A percentile compares a stretch with the other conserved stretches of the same genome.
Evolutionary conservation across 2,797 vertebrate species (phyloP).

Genomic region (Lepilemur septentrionalis): DNA sequence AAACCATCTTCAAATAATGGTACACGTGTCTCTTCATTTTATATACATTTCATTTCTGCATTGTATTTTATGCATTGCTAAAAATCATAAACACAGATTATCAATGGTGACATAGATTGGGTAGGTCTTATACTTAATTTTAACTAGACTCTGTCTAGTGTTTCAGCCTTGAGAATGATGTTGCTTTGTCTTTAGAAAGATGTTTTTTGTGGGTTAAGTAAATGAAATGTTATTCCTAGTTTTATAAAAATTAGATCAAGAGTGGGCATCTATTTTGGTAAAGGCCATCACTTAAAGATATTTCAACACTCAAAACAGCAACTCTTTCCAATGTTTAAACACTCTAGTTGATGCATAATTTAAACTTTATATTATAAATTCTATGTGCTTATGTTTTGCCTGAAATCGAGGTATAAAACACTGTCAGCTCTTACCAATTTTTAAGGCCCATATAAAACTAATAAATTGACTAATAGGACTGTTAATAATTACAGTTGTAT

Average conservation of each 20-base stretch:
- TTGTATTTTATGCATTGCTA: background rate
- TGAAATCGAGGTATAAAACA: background rate
- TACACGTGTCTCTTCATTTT: background rate
- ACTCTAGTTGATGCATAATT: background rate
- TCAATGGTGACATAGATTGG: background rate
- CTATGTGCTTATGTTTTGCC: background rate
- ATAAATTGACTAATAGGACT: background rate
- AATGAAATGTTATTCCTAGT: background rate
- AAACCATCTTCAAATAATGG: background rate
- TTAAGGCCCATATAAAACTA: background rate
- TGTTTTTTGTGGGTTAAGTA: background rate
- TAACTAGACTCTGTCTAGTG: background rate
- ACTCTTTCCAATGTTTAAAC: background rate
- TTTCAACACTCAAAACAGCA: background rate
- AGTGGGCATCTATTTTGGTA: background rate
- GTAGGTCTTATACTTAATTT: background rate
- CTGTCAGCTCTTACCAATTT: background rate
- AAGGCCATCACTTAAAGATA: background rate
- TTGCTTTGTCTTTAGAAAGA: background rate
- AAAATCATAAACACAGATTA: background rate
- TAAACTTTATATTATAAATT: conserved; percentile 4
- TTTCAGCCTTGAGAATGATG: conserved; percentile 18
- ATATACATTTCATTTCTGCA: background rate
- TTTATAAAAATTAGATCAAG: conserved; percentile 21
- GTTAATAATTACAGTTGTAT: background rate